phyloP scores from a whole-genome alignment of 2,113 vertebrate genomes.

The Eidolon helvum region DNA sequence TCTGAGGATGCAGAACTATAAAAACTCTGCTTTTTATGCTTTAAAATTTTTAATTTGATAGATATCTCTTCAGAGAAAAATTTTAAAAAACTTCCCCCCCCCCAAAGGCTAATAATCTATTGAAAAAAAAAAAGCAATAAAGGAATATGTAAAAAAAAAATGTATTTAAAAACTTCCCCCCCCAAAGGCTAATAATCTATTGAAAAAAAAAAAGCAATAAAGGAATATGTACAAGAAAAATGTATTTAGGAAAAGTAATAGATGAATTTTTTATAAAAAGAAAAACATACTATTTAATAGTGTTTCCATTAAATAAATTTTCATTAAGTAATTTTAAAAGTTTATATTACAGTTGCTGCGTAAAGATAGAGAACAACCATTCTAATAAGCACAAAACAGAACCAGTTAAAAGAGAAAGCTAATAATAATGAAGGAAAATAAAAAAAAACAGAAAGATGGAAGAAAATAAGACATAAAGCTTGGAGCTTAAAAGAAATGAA shows the following conservation, averaged over 20 bases:
- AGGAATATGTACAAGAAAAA: constrained; percentile 4
- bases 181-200: background rate
- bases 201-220: background rate
- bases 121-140: background rate
- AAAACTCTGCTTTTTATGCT: background rate
- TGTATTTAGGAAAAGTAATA: background rate
- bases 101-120: background rate
- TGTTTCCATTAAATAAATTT: constrained; percentile 24
- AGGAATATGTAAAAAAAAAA: constrained; percentile 2
- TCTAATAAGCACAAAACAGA: constrained; percentile 33
- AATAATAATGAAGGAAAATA: background rate
- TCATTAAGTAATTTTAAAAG: constrained; percentile 11
- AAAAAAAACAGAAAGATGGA: background rate
- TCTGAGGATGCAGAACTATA: background rate
- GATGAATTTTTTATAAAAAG: background rate
- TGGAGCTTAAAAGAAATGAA: background rate
- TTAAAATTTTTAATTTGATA: constrained; percentile 11
- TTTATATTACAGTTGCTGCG: background rate
- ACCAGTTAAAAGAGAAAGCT: background rate
- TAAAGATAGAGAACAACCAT: background rate
- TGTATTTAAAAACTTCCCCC: background rate
- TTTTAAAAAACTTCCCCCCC: background rate
- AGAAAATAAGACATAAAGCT: background rate
- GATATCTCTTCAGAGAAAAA: background rate
- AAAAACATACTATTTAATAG: background rate